These are phyloP conservation scores for Gavia stellata DNA, from an alignment of 2,113 vertebrate species.

Conservation along the genomic window DNA sequence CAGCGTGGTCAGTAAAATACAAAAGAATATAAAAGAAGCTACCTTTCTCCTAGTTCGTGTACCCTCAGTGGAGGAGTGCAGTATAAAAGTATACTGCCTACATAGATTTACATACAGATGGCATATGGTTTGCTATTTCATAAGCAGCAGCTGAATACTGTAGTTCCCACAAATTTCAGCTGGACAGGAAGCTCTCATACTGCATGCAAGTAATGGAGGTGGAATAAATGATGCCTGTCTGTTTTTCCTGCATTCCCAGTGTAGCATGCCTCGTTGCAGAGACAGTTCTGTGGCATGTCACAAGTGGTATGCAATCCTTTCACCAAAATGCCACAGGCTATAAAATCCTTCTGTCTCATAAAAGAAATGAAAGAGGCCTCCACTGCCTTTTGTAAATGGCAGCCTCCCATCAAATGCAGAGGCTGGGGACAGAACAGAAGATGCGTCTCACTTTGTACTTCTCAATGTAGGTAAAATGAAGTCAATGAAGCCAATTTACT, in stretches of 20 bases:
- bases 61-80: not conserved
- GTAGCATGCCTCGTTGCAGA: not conserved
- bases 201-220: not conserved
- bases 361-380: not conserved
- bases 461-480: not conserved
- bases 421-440: not conserved
- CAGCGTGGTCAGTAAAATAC: not conserved
- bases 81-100: not conserved
- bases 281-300: not conserved
- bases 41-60: not conserved
- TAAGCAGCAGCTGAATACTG: not conserved
- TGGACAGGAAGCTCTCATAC: not conserved
- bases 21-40: not conserved
- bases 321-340: not conserved
- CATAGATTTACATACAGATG: not conserved
- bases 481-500: not conserved
- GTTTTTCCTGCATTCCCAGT: not conserved
- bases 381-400: not conserved
- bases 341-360: not conserved
- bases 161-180: not conserved
- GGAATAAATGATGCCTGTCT: not conserved
- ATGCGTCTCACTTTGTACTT: not conserved
- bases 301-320: not conserved
- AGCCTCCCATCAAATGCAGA: not conserved
- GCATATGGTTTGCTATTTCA: not conserved